Evolutionary conservation across 2,797 vertebrate species (phyloP).

Genomic region (Labeo calbasu): DNA sequence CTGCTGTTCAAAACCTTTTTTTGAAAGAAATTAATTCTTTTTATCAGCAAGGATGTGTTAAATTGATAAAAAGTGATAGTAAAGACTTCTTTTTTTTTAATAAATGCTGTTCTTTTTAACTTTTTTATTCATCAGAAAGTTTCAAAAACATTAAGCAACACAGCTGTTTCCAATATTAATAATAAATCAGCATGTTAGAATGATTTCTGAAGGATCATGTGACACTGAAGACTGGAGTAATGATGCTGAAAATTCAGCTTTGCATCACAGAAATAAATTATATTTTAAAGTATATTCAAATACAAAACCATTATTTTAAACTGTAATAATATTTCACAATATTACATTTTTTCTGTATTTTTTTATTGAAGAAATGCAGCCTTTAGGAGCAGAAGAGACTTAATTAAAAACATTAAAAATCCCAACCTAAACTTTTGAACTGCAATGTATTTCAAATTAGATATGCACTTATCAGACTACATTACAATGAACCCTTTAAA

Average conservation of each 20-base stretch:
- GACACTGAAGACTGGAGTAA: neutral
- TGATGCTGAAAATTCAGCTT: neutral
- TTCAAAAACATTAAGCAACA: too few species aligned
- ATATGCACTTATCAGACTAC: neutral
- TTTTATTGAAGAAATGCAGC: neutral
- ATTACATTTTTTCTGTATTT: neutral
- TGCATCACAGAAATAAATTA: too few species aligned
- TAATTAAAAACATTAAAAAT: neutral
- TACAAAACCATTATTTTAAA: neutral
- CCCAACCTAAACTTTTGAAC: neutral
- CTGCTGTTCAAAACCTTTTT: neutral
- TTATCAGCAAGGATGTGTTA: neutral
- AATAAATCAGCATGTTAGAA: neutral
- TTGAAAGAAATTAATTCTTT: neutral
- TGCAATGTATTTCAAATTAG: neutral
- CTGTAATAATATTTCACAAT: neutral
- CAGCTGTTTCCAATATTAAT: neutral
- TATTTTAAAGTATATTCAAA: neutral
- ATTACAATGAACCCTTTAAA: neutral
- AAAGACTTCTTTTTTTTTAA: neutral
- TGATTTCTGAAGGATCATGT: neutral
- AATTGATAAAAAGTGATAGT: neutral
- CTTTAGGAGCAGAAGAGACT: neutral
- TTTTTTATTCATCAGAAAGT: too few species aligned
- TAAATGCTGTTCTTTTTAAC: too few species aligned